Percentiles rank a stretch among this genome's conserved stretches.
These are phyloP conservation scores for Leptatherina wallacei DNA, from an alignment of 2,797 vertebrate species.

Conservation along the genomic window DNA sequence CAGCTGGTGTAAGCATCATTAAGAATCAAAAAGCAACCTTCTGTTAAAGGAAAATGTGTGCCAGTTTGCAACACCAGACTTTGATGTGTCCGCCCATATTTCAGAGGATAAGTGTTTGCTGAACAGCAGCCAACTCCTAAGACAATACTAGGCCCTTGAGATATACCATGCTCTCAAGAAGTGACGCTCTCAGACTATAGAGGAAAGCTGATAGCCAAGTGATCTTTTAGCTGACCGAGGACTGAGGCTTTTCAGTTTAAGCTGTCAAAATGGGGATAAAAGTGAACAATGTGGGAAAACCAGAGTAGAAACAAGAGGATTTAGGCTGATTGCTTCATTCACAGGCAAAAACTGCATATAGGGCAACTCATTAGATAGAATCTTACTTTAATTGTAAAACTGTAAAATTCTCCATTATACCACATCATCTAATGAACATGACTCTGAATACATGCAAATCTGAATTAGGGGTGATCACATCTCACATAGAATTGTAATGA, in stretches of 20 bases:
- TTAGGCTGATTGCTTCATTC: slow-evolving; percentile 45
- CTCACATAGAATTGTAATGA: slow-evolving; percentile 22
- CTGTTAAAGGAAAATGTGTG: slow-evolving; percentile 64
- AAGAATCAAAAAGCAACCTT: slow-evolving; percentile 65
- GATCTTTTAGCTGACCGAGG: slow-evolving; percentile 65
- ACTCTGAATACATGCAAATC: neutral
- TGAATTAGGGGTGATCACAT: neutral
- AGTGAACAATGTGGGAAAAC: slow-evolving; percentile 65
- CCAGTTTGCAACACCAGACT: slow-evolving; percentile 61
- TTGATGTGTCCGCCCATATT: slow-evolving; percentile 73
- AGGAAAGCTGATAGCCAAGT: slow-evolving; percentile 69
- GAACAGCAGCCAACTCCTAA: slow-evolving; percentile 66
- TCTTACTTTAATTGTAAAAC: slow-evolving; percentile 9
- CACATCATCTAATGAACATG: neutral
- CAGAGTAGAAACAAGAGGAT: slow-evolving; percentile 42
- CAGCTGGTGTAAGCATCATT: slow-evolving; percentile 72
- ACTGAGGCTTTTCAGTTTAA: slow-evolving; percentile 56
- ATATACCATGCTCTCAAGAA: slow-evolving; percentile 69
- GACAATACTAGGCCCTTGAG: slow-evolving; percentile 67
- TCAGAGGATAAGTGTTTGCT: slow-evolving; percentile 72
- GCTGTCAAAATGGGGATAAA: slow-evolving; percentile 52
- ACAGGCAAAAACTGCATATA: slow-evolving; percentile 22
- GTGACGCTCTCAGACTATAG: slow-evolving; percentile 64
- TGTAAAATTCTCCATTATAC: neutral
- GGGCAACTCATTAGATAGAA: slow-evolving; percentile 5